Evolutionary conservation across 2,888 invertebrate species (phyloP), one percentile per base, ranked within the genome.

Genomic region (Drosophila maculinotata): DNA sequence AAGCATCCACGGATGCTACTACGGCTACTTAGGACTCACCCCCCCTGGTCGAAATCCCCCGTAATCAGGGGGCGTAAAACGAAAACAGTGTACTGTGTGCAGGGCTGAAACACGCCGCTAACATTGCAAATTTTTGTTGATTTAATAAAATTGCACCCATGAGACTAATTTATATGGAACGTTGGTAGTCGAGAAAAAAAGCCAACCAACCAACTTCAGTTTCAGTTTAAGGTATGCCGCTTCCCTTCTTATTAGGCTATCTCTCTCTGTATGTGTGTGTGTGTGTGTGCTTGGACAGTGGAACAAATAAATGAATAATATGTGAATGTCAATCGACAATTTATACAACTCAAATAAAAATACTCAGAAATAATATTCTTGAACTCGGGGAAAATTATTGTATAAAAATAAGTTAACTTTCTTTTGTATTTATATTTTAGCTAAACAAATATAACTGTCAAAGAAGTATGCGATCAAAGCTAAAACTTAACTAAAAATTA

Each of bases 141-240:
- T 90, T 90, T 90, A 91, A 90, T 90, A 87, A 90, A 89, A 90
- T 91, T 83, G 84, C 85, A 88, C 90, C 89, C 90, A 89, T 76
- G 91, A 86, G 91, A 88, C 89, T 89, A 90, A 91, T 90, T 91
- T 90, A 89, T 89, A 85, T 87, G 85, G 83, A 87, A 85, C 85
- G 88, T 68, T 76, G 73, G 68, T 66, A 87, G 87, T 67, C 72
- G 80, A 67, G 80, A 67, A 69, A 70, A 20, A 20, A 2, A 20
- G 4, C 20, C 2, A 20, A 20, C 71, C 85, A 69, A 42, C 74
- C 75, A 77, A 86, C 82, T 89, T 85, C 45, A 76, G 89, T 85
- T 83, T 82, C 72, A 66, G 78, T 76, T 75, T 76, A 75, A 84
- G 88, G 84, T 84, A 86, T 58, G 56, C 64, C 42, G 44, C 28